Conservation (phyloP, 2,797 vertebrate genomes). For the Acipenser transmontanus region DNA sequence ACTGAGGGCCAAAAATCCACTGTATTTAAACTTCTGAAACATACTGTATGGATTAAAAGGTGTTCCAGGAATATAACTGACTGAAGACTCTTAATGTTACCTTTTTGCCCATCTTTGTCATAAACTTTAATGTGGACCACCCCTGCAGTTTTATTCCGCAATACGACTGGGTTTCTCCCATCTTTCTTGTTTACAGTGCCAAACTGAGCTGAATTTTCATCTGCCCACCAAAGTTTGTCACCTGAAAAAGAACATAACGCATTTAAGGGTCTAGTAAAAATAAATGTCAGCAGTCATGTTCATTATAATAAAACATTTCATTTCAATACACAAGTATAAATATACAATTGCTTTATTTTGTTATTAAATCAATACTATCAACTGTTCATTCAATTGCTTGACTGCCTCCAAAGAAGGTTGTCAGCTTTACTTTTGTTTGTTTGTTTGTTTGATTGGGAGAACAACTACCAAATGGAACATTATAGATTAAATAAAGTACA, state of each 20-base stretch:
- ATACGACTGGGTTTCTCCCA: slow-evolving; percentile 69
- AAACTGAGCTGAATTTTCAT: slow-evolving; percentile 83
- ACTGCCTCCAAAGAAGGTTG: too few relatives aligned
- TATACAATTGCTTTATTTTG: too few relatives aligned
- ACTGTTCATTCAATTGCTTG: too few relatives aligned
- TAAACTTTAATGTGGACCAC: slow-evolving; percentile 95
- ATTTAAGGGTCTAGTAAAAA: too few relatives aligned
- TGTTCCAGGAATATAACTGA: neutral
- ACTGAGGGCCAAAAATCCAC: slow-evolving; percentile 24
- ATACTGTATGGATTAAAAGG: neutral
- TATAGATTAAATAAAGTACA: too few relatives aligned
- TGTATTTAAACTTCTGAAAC: slow-evolving; percentile 23
- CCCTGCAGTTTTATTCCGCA: slow-evolving; percentile 87
- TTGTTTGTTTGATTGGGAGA: too few relatives aligned
- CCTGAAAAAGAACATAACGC: slow-evolving; percentile 51
- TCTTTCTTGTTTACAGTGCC: slow-evolving; percentile 90
- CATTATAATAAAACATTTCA: too few relatives aligned
- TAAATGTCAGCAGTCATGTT: too few relatives aligned
- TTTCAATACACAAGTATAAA: too few relatives aligned
- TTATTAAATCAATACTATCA: too few relatives aligned
- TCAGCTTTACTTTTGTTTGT: too few relatives aligned
- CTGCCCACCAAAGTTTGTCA: slow-evolving; percentile 94
- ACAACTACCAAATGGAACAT: too few relatives aligned
- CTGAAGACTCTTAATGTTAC: slow-evolving; percentile 40
- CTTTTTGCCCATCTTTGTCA: slow-evolving; percentile 88